These are phyloP conservation scores for Hirtodrosophila cameraria DNA, from an alignment of 2,888 invertebrate genomes.

Conservation along the genomic window DNA sequence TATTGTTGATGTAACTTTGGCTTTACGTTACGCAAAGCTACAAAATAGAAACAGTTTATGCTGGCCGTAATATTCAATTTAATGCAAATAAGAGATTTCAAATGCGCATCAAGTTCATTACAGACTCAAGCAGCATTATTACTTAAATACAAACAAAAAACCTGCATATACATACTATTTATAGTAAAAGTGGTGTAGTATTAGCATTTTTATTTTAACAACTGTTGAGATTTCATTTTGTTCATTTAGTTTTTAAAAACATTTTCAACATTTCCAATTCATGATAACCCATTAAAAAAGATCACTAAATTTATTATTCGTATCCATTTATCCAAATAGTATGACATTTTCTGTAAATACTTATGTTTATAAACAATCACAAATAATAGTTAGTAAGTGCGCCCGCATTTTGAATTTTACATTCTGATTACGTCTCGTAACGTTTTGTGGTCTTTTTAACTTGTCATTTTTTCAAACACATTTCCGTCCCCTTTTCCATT, in stretches of 20 bases:
- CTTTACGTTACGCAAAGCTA: constrained; percentile 45
- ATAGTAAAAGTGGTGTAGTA: constrained; percentile 34
- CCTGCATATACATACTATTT: constrained; percentile 30
- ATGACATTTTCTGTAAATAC: constrained; percentile 66
- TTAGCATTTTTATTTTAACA: constrained; percentile 34
- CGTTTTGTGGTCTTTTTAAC: not conserved
- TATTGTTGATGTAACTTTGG: constrained; percentile 49
- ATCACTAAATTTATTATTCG: constrained; percentile 14
- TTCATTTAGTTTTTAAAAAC: constrained; percentile 40
- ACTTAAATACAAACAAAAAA: constrained; percentile 17
- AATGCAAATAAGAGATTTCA: constrained; percentile 26
- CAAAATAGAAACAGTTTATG: constrained; percentile 35
- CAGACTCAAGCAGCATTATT: constrained; percentile 28
- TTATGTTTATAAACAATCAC: constrained; percentile 60
- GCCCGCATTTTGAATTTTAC: constrained; percentile 35
- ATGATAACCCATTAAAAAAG: constrained; percentile 14
- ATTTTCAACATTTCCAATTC: constrained; percentile 38
- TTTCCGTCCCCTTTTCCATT: constrained; percentile 45
- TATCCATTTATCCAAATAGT: constrained; percentile 21
- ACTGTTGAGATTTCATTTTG: constrained; percentile 61
- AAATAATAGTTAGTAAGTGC: constrained; percentile 67
- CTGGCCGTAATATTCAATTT: constrained; percentile 48
- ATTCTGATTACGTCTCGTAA: constrained; percentile 5
- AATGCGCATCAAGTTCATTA: constrained; percentile 23
- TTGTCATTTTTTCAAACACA: constrained; percentile 9